Evolutionary conservation across 2,888 invertebrate species (phyloP), one percentile per base, ranked within the genome.

Genomic region (Phalangium opilio): DNA sequence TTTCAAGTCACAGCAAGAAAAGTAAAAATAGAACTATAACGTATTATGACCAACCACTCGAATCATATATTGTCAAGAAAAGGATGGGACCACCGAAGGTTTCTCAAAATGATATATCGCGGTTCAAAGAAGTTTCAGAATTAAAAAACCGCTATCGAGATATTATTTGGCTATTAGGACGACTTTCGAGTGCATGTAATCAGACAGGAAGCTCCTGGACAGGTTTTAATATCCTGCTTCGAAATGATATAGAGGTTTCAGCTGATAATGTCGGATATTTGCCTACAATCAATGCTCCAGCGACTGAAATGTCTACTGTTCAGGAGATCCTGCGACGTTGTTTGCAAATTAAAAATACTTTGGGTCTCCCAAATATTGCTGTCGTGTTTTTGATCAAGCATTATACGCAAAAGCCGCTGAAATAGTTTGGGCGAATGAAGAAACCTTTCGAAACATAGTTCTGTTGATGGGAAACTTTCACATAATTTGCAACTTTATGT

Each of bases 381-480:
- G 27, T 27, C 11, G 14, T 17, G 3, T 45, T 10, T 11, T 44
- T 20, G 15, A 52, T 47, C 52, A 58, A 48, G 55, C 54, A 33
- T 44, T 57, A 20, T 57, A 49, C 52, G 47, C 55, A n/a, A 58
- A 56, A 43, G 56, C 52, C 36, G 43, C 50, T n/a, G 53, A 57
- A 39, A 45, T 58, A 3, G 33, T 46, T 1, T 56, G 52, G 55
- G 55, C 52, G 38, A 44, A 55, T 41, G 34, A 51, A n/a, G 18
- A 42, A 10, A 41, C 38, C 42, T 48, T 47, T 33, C 19, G 35
- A 40, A 34, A 27, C 17, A 35, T 58, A 14, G 32, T 55, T 8
- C 27, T 55, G 12, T 40, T 42, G 41, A 41, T 57, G 47, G 55
- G 57, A 27, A 41, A 17, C 8, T 57, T 58, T 44, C 57, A 58